Percentiles rank a stretch among this genome's conserved stretches.
phyloP scores from a whole-genome alignment of 2,797 vertebrate genomes.

The Rachycentron canadum region DNA sequence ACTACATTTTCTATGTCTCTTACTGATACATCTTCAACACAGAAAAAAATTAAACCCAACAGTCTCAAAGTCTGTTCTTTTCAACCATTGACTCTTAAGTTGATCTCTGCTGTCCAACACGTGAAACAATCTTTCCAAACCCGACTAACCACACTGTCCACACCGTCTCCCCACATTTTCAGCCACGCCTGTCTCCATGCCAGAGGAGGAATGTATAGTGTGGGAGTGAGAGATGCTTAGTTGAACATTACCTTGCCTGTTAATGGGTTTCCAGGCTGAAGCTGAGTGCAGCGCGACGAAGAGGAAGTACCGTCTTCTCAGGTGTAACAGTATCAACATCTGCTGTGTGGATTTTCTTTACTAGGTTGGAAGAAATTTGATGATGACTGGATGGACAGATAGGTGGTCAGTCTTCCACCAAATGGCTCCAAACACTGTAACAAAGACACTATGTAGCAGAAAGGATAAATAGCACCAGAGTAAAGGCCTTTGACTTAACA shows the following conservation, averaged over 20 bases:
- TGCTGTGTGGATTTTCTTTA: constrained; percentile 14
- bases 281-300: not conserved
- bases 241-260: constrained; percentile 12
- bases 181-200: constrained; percentile 30
- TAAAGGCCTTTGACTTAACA: not conserved
- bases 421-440: not conserved
- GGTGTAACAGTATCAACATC: constrained; percentile 18
- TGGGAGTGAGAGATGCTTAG: constrained; percentile 26
- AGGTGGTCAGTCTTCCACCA: not conserved
- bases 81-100: constrained; percentile 3
- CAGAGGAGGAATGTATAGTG: constrained; percentile 29
- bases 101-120: constrained; percentile 32
- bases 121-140: constrained; percentile 30
- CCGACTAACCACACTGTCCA: constrained; percentile 24
- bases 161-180: constrained; percentile 54
- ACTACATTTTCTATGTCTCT: not conserved
- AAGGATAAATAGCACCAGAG: not conserved
- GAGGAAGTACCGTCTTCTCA: not conserved
- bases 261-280: constrained; percentile 45
- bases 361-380: not conserved
- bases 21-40: not conserved
- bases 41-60: not conserved
- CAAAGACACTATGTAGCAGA: not conserved
- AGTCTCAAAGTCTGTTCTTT: constrained; percentile 13
- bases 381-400: not conserved